Percentiles rank a stretch among this genome's conserved stretches.
phyloP scores from a whole-genome alignment of 1,140 invertebrate species.

The Heliconius melpomene region DNA sequence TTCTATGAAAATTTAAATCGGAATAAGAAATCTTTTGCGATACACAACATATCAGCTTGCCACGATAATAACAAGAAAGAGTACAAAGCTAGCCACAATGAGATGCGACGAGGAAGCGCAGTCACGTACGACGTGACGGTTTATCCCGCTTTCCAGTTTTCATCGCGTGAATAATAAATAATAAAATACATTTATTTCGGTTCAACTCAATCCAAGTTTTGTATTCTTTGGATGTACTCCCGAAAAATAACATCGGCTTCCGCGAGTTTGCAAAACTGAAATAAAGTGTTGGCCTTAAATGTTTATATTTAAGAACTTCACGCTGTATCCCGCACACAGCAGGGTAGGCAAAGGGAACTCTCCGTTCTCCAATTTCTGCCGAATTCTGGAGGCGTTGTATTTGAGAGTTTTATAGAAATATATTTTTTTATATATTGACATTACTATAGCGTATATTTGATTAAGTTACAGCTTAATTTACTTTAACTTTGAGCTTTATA shows the following conservation, averaged over 20 bases:
- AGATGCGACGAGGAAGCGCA: conserved; percentile 52
- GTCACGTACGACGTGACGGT: conserved; percentile 70
- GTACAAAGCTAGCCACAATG: conserved; percentile 52
- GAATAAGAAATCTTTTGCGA: conserved; percentile 25
- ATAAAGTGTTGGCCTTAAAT: conserved; percentile 14
- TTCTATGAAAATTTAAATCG: not conserved
- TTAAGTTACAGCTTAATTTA: no score
- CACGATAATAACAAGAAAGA: conserved; percentile 51
- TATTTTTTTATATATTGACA: not conserved
- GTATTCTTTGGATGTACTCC: conserved; percentile 40
- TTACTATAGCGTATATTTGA: no score
- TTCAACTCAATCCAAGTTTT: conserved; percentile 48
- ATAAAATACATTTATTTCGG: conserved; percentile 64
- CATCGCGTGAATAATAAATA: conserved; percentile 74
- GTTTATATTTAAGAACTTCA: not conserved
- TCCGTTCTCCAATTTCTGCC: no score
- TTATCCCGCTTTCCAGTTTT: conserved; percentile 73
- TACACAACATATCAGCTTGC: conserved; percentile 30
- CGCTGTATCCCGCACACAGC: no score
- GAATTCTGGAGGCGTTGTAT: no score
- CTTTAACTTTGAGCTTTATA: conserved; percentile 12
- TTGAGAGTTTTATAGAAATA: not conserved
- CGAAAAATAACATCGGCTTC: conserved; percentile 28
- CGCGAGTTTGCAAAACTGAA: conserved; percentile 25
- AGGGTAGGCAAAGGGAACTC: no score